phyloP scores from a whole-genome alignment of 2,797 vertebrate genomes.

The Betta splendens region DNA sequence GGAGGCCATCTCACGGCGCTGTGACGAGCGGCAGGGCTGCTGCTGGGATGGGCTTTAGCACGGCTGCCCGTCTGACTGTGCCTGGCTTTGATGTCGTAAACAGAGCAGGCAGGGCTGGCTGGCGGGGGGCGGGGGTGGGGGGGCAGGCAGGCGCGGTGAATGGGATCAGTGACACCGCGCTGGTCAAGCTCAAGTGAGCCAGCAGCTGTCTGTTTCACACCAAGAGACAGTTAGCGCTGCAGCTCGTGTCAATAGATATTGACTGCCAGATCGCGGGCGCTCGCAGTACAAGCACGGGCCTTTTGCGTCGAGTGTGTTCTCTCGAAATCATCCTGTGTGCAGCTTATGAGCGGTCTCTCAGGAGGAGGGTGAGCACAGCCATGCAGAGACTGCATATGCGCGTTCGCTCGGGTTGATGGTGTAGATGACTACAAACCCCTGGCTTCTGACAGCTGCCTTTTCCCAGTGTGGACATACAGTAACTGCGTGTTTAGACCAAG shows the following conservation, averaged over 20 bases:
- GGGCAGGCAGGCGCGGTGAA: constrained; percentile 61
- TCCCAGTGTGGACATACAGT: constrained; percentile 56
- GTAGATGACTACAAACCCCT: constrained; percentile 49
- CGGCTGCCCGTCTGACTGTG: constrained; percentile 71
- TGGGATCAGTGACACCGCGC: constrained; percentile 72
- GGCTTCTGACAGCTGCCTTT: constrained; percentile 52
- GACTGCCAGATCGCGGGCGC: constrained; percentile 71
- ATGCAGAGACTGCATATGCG: constrained; percentile 34
- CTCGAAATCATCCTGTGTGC: constrained; percentile 67
- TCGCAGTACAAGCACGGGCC: constrained; percentile 54
- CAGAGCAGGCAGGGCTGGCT: constrained; percentile 68
- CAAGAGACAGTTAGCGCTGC: constrained; percentile 69
- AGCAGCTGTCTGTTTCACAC: constrained; percentile 73
- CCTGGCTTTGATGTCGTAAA: constrained; percentile 79
- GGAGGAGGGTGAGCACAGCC: constrained; percentile 32
- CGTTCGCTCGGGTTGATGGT: constrained; percentile 40
- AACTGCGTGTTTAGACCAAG: constrained; percentile 45
- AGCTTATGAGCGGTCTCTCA: constrained; percentile 45
- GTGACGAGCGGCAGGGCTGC: constrained; percentile 54
- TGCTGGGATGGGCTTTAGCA: constrained; percentile 74
- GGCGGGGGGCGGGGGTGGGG: constrained; percentile 50
- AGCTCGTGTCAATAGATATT: constrained; percentile 77
- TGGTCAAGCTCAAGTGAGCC: constrained; percentile 71
- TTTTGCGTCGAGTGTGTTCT: constrained; percentile 71
- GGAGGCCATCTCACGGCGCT: constrained; percentile 65